Evolutionary conservation across 2,888 invertebrate genomes (phyloP), one percentile per base, ranked within the genome.

Genomic region (Leptinotarsa peninsularis): DNA sequence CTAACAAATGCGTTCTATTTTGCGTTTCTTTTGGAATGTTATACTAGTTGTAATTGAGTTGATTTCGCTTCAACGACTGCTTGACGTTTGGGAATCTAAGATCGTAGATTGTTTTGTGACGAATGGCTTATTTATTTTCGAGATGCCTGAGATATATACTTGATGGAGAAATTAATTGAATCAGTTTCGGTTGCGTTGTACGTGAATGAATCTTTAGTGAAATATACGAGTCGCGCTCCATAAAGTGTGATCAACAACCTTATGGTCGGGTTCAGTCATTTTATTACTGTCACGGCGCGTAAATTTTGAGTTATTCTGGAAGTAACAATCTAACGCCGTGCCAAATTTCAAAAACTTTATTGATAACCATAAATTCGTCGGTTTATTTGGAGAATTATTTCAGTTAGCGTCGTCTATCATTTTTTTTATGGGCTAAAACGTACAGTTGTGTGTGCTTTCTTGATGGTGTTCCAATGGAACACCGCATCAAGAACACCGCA

Each of bases 261-360:
- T 23, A 15, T 58, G 58, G 14, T 58, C 4, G 58, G 23, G 58
- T 58, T 58, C 58, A 58, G 58, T 21, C 58, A 58, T 58, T 58
- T 58, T 17, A 58, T 58, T 23, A 23, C 58, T 58, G 58, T 58
- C 27, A 15, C 58, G 21, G 14, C 18, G 58, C 58, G 17, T 58
- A 58, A 58, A 58, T 58, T 58, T 58, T 58, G 58, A 58, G 58
- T 58, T 58, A 58, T 58, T 58, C 58, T 23, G 23, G 58, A 58
- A 23, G 23, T 58, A 23, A 58, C 23, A 58, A 58, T 58, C 58
- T 23, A 58, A 23, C 58, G 21, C 58, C 58, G 23, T 58, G 58
- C 58, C 58, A 58, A 58, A 58, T 58, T 23, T 58, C 58, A 23
- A 58, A 23, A 58, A 58, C 58, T 58, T 58, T 58, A 58, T 58